These are phyloP conservation scores for Radopholus similis DNA, from an alignment of 1,140 invertebrate species.

Conservation along the genomic window DNA sequence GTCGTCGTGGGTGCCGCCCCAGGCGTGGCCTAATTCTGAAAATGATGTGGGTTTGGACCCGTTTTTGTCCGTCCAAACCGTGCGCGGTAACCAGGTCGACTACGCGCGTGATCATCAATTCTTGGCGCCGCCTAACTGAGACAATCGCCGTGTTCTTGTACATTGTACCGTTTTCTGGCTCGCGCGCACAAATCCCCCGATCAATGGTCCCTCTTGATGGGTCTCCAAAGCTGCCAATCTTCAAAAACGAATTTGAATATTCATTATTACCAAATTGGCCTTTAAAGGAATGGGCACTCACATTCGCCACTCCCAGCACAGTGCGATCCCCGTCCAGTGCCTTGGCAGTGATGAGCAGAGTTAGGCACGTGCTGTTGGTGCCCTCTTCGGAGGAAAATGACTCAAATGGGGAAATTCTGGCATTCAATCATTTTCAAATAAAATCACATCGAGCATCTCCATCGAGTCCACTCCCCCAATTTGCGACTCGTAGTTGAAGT, in stretches of 20 bases:
- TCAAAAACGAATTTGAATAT: conserved; percentile 15
- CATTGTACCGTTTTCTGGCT: conserved; percentile 12
- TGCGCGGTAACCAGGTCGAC: conserved; percentile 45
- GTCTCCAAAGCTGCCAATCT: conserved; percentile 34
- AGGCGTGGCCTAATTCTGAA: conserved; percentile 40
- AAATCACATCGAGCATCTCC: conserved; percentile 20
- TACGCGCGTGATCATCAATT: conserved; percentile 46
- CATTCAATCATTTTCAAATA: conserved; percentile 12
- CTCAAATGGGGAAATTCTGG: no score
- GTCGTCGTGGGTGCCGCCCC: conserved; percentile 34
- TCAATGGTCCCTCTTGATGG: background rate
- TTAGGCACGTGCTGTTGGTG: conserved; percentile 35
- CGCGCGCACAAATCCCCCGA: conserved; percentile 30
- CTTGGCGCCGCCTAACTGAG: conserved; percentile 28
- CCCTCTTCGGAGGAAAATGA: conserved; percentile 44
- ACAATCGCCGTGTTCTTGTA: conserved; percentile 31
- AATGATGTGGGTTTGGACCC: conserved; percentile 12
- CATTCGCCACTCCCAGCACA: conserved; percentile 37
- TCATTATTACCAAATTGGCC: background rate
- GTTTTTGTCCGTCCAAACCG: conserved; percentile 27
- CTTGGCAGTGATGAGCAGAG: conserved; percentile 40
- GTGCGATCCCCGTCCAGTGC: conserved; percentile 25
- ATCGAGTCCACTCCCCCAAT: conserved; percentile 20
- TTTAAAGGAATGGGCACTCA: background rate
- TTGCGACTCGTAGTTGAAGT: conserved; percentile 30